Percentiles rank a stretch among this genome's conserved stretches.
phyloP scores from a whole-genome alignment of 2,797 vertebrate species.

The Zalophus californianus region DNA sequence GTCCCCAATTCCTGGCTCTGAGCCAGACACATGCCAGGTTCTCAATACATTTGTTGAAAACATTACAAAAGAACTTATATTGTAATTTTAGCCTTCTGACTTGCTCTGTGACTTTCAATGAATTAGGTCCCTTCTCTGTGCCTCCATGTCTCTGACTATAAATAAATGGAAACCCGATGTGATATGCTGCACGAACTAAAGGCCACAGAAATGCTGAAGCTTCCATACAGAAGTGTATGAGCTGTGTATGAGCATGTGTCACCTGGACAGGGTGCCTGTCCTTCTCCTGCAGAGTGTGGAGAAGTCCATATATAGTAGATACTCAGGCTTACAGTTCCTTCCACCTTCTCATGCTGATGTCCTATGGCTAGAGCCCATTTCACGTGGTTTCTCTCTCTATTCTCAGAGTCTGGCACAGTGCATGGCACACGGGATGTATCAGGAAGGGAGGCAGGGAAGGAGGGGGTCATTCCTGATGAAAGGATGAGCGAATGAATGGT shows the following conservation, averaged over 20 bases:
- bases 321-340: neutral
- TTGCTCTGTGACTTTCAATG: conserved; percentile 49
- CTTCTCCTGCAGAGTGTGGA: neutral
- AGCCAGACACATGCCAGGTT: neutral
- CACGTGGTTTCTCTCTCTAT: neutral
- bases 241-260: neutral
- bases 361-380: neutral
- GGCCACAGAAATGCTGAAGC: neutral
- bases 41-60: neutral
- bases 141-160: neutral
- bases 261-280: neutral
- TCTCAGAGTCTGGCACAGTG: neutral
- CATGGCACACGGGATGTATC: neutral
- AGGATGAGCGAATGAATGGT: neutral
- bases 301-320: neutral
- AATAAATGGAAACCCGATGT: neutral
- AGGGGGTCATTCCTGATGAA: neutral
- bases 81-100: neutral
- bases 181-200: neutral
- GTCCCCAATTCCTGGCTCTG: neutral
- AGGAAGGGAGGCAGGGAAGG: neutral
- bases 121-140: neutral
- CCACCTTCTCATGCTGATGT: neutral
- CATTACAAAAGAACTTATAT: neutral
- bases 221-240: neutral